phyloP scores from a whole-genome alignment of 1,140 invertebrate genomes.

The Zophobas atratus region DNA sequence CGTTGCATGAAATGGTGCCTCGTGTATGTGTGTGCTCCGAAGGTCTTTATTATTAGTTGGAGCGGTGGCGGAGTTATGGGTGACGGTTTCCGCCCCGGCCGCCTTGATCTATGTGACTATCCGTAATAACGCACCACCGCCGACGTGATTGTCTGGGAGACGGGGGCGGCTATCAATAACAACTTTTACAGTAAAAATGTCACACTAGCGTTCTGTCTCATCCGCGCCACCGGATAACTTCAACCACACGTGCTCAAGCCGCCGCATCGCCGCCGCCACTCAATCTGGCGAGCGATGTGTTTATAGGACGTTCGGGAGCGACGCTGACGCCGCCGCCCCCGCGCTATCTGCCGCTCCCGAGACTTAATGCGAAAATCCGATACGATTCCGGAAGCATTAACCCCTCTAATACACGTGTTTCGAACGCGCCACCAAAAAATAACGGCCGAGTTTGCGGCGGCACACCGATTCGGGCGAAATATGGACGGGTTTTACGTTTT shows the following conservation, averaged over 20 bases:
- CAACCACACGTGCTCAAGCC: constrained; percentile 41
- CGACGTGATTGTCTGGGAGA: constrained; percentile 57
- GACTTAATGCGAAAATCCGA: constrained; percentile 41
- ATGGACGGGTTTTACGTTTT: no score
- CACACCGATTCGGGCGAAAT: neutral
- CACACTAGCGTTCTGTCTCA: constrained; percentile 40
- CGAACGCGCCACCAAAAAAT: constrained; percentile 38
- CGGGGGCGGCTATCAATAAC: constrained; percentile 58
- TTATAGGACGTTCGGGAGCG: constrained; percentile 49
- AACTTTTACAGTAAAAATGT: constrained; percentile 62
- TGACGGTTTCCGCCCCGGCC: constrained; percentile 55
- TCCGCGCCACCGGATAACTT: constrained; percentile 34
- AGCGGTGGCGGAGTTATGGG: constrained; percentile 55
- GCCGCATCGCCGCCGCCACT: constrained; percentile 43
- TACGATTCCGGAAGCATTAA: constrained; percentile 42
- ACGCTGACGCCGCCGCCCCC: constrained; percentile 29
- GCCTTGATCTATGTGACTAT: constrained; percentile 51
- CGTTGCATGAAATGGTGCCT: constrained; percentile 61
- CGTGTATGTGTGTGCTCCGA: constrained; percentile 53
- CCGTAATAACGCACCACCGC: constrained; percentile 55
- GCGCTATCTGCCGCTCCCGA: constrained; percentile 37
- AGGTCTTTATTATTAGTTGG: constrained; percentile 66
- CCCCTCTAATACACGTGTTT: constrained; percentile 41
- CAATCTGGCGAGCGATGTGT: constrained; percentile 46
- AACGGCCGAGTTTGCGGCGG: neutral